phyloP scores from a whole-genome alignment of 2,888 invertebrate genomes.

The Melanotus villosus region DNA sequence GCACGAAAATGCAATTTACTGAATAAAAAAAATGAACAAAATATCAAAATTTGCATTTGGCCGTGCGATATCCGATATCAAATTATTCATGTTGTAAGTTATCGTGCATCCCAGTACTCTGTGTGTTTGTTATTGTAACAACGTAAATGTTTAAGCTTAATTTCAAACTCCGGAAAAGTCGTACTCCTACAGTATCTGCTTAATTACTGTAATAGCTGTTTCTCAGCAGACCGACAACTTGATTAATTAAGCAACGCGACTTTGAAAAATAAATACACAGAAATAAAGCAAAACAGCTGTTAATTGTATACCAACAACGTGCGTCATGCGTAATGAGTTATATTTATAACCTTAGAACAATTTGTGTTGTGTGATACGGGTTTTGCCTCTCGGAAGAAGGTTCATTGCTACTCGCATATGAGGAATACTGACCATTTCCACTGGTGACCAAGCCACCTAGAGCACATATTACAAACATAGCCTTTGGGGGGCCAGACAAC shows the following conservation, averaged over 20 bases:
- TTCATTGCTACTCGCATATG: constrained; percentile 19
- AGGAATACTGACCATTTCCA: constrained; percentile 29
- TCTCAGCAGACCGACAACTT: constrained; percentile 18
- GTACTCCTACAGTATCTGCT: not conserved
- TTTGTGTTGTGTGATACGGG: constrained; percentile 27
- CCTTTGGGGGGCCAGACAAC: constrained; percentile 6
- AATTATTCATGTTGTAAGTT: too few relatives aligned
- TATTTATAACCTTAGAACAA: constrained; percentile 20
- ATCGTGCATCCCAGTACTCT: too few relatives aligned
- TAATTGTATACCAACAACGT: constrained; percentile 28
- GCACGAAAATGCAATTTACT: too few relatives aligned
- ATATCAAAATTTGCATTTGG: too few relatives aligned
- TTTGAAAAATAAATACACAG: constrained; percentile 15
- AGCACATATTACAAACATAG: not conserved
- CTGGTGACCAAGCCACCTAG: constrained; percentile 32
- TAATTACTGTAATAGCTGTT: constrained; percentile 7
- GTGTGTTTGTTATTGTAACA: too few relatives aligned
- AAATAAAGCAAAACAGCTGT: constrained; percentile 30
- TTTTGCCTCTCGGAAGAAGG: constrained; percentile 21
- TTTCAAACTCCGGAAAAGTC: not conserved
- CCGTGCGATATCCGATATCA: too few relatives aligned
- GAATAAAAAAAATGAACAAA: too few relatives aligned
- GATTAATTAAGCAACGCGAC: constrained; percentile 14
- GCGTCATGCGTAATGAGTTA: constrained; percentile 21
- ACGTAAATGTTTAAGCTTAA: too few relatives aligned